phyloP scores from a whole-genome alignment of 2,888 invertebrate species.

The Lithophane socia region DNA sequence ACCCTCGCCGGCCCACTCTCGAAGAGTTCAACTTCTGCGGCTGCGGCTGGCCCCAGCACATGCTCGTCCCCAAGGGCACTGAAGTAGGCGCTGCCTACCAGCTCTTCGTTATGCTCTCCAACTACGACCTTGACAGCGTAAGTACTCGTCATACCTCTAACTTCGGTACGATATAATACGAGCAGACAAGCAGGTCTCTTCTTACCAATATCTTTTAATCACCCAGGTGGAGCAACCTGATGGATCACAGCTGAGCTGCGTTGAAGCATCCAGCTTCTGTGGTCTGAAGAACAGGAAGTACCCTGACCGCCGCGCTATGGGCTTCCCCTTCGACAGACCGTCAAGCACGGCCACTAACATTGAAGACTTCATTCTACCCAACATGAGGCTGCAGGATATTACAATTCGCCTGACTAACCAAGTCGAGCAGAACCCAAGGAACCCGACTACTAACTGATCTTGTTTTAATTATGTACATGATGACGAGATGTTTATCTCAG shows the following conservation, averaged over 20 bases:
- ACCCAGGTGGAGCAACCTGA: slow-evolving; percentile 81
- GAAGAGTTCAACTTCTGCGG: slow-evolving; percentile 91
- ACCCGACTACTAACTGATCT: slow-evolving; percentile 64
- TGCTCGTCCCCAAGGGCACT: slow-evolving; percentile 89
- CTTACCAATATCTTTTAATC: slow-evolving; percentile 8
- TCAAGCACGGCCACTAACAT: slow-evolving; percentile 90
- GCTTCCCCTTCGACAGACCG: slow-evolving; percentile 94
- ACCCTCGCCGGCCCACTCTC: slow-evolving; percentile 71
- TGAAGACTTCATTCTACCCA: slow-evolving; percentile 92
- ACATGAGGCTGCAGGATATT: slow-evolving; percentile 93
- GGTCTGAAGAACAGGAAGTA: slow-evolving; percentile 94
- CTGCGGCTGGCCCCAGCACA: slow-evolving; percentile 91
- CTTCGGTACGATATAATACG: not conserved
- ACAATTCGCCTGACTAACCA: slow-evolving; percentile 90
- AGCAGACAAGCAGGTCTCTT: not conserved
- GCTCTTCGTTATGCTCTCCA: slow-evolving; percentile 88
- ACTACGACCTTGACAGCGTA: slow-evolving; percentile 86
- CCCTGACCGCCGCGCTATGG: slow-evolving; percentile 96
- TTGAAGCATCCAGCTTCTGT: slow-evolving; percentile 94
- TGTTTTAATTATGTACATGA: not conserved
- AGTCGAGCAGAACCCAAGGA: slow-evolving; percentile 85
- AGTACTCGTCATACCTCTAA: slow-evolving; percentile 55
- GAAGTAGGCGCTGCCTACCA: slow-evolving; percentile 81
- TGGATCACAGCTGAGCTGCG: slow-evolving; percentile 88
- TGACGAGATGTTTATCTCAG: not conserved